phyloP scores from a whole-genome alignment of 2,797 vertebrate species.

The Trachops cirrhosus region DNA sequence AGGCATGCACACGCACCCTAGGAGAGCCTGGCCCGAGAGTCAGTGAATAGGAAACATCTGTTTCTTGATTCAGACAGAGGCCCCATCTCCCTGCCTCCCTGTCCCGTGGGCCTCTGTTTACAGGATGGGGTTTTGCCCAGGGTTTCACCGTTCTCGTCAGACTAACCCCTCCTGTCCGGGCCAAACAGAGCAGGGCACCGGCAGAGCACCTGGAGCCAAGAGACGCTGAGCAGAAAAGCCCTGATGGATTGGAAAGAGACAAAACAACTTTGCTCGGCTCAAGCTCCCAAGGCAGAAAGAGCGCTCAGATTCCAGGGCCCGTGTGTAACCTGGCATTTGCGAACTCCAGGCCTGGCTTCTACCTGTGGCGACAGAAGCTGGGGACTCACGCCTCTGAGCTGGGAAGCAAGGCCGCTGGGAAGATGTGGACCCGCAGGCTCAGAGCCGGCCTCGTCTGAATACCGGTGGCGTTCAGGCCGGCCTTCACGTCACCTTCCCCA shows the following conservation, averaged over 20 bases:
- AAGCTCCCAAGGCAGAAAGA: neutral
- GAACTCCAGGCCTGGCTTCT: neutral
- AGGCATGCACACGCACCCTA: neutral
- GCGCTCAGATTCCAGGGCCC: neutral
- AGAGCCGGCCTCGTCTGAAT: neutral
- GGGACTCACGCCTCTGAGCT: rapidly evolving
- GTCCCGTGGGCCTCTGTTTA: neutral
- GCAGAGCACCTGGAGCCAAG: neutral
- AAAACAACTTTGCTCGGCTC: neutral
- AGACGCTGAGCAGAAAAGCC: neutral
- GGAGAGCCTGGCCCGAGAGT: neutral
- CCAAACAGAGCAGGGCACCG: neutral
- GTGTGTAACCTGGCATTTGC: neutral
- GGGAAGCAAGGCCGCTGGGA: neutral
- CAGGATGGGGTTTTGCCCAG: neutral
- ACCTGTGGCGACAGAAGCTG: neutral
- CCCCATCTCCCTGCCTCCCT: neutral
- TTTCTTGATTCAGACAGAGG: neutral
- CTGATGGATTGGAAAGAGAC: neutral
- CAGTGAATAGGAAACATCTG: neutral
- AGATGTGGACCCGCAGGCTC: neutral
- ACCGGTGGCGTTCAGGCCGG: neutral
- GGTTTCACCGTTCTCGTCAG: neutral
- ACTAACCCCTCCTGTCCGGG: neutral
- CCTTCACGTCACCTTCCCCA: neutral